A percentile compares a stretch with the other conserved stretches of the same genome.
Conservation (phyloP, 2,888 invertebrate genomes). For the Chirona hameri region DNA sequence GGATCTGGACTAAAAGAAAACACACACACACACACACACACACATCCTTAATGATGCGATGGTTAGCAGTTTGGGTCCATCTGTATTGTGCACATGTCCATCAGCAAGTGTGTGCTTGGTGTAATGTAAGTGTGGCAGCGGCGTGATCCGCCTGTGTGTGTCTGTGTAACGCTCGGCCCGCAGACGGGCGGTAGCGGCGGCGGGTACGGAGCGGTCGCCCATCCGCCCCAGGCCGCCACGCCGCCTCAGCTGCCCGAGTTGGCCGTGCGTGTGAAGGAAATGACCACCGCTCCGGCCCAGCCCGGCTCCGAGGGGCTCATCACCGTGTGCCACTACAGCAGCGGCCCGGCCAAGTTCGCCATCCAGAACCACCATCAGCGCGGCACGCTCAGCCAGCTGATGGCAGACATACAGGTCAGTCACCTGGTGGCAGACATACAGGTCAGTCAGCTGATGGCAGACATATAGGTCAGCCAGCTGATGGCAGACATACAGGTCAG, state of each 20-base stretch:
- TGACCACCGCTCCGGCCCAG: conserved; percentile 1
- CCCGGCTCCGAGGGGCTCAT: conserved; percentile 11
- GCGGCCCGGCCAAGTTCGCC: conserved; percentile 23
- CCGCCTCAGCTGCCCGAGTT: background rate
- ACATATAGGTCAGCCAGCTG: too few species aligned
- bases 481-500: too few species aligned
- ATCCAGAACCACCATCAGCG: background rate
- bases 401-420: conserved; percentile 23
- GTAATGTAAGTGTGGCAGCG: background rate
- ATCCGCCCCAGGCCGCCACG: background rate
- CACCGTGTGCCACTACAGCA: conserved; percentile 28
- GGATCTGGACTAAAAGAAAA: background rate
- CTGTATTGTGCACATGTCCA: too few species aligned
- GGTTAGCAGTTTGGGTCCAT: too few species aligned
- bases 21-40: too few species aligned
- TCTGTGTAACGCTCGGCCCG: background rate
- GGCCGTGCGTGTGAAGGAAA: background rate
- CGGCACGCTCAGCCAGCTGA: background rate
- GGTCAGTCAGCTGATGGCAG: too few species aligned
- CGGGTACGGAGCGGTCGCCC: too few species aligned
- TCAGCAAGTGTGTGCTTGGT: too few species aligned
- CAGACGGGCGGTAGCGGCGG: background rate
- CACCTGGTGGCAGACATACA: too few species aligned
- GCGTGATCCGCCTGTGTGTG: background rate
- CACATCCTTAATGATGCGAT: too few species aligned